phyloP scores from a whole-genome alignment of 2,888 invertebrate species.

The Beris chalybata region DNA sequence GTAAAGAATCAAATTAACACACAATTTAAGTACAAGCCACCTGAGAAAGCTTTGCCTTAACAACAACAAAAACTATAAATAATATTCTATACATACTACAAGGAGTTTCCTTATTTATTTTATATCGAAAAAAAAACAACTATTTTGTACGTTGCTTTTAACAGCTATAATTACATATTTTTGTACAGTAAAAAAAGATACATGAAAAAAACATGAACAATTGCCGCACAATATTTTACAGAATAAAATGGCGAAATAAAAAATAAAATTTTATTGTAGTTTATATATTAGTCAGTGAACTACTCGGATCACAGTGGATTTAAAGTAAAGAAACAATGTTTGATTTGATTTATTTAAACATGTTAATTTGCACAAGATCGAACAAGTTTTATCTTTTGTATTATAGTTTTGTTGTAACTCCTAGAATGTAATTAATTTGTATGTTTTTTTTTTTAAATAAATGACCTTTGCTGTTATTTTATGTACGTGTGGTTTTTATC shows the following conservation, averaged over 20 bases:
- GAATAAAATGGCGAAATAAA: too few relatives aligned
- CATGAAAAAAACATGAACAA: too few relatives aligned
- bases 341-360: too few relatives aligned
- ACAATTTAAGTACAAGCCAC: too few relatives aligned
- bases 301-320: too few relatives aligned
- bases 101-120: conserved; percentile 19
- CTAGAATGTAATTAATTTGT: conserved; percentile 39
- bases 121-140: conserved; percentile 20
- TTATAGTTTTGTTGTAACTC: conserved; percentile 37
- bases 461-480: conserved; percentile 25
- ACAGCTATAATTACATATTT: conserved; percentile 26
- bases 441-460: conserved; percentile 35
- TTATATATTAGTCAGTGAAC: too few relatives aligned
- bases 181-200: conserved; percentile 15
- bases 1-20: too few relatives aligned
- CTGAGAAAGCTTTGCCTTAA: conserved; percentile 23
- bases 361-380: conserved; percentile 14
- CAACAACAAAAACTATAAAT: conserved; percentile 11
- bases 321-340: too few relatives aligned
- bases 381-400: conserved; percentile 29
- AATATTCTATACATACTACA: conserved; percentile 10
- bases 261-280: too few relatives aligned
- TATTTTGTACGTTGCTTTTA: conserved; percentile 30
- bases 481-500: background rate
- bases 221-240: too few relatives aligned